phyloP scores from a whole-genome alignment of 2,888 invertebrate species.

The Amphipyra tragopoginis region DNA sequence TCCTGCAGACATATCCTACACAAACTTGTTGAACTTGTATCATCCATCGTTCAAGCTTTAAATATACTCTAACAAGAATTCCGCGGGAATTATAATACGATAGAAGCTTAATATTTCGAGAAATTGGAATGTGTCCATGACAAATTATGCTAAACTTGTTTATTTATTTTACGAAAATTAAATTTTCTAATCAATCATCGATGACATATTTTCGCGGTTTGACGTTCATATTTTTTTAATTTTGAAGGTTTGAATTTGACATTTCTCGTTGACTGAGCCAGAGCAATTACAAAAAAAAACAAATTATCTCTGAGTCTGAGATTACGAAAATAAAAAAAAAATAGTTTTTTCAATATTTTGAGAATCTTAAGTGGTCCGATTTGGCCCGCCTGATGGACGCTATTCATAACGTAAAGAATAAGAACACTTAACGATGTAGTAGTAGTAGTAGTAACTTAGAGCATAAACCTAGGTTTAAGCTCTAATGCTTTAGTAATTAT shows the following conservation, averaged over 20 bases:
- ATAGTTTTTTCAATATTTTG: too few species aligned
- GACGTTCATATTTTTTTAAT: constrained; percentile 11
- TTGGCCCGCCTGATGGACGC: too few species aligned
- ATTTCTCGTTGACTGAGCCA: too few species aligned
- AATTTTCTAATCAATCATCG: background rate
- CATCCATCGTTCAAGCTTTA: constrained; percentile 33
- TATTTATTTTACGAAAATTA: constrained; percentile 4
- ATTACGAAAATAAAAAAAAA: too few species aligned
- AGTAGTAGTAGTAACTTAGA: too few species aligned
- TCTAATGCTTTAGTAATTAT: too few species aligned
- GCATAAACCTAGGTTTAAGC: too few species aligned
- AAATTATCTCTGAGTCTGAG: too few species aligned
- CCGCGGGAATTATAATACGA: background rate
- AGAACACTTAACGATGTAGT: too few species aligned
- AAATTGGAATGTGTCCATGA: constrained; percentile 17
- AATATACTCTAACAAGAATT: constrained; percentile 33
- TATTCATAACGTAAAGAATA: too few species aligned
- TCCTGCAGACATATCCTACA: constrained; percentile 82
- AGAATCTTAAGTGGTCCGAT: too few species aligned
- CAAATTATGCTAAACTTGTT: constrained; percentile 5
- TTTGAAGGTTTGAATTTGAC: background rate
- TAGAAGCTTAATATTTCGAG: background rate
- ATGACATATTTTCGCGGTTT: constrained; percentile 31
- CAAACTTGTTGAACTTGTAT: constrained; percentile 54
- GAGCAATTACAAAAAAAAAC: too few species aligned